phyloP scores from a whole-genome alignment of 2,797 vertebrate genomes.

The Pteropus rufus region DNA sequence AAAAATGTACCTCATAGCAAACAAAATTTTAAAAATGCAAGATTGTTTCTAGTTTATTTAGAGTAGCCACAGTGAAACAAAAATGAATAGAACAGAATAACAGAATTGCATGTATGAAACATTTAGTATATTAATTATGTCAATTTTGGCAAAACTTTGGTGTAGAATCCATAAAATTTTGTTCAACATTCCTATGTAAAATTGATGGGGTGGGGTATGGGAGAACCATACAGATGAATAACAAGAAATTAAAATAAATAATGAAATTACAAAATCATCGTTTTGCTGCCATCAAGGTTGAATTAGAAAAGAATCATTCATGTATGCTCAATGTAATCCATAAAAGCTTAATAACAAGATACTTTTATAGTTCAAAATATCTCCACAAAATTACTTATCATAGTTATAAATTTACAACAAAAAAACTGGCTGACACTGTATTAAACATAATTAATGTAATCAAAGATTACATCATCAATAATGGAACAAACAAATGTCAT shows the following conservation, averaged over 20 bases:
- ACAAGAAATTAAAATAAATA: not conserved
- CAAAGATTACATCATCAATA: not conserved
- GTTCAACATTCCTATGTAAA: not conserved
- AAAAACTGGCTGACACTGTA: not conserved
- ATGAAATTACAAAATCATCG: not conserved
- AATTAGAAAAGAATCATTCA: not conserved
- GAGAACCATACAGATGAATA: not conserved
- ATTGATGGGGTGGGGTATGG: accelerated
- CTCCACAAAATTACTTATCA: not conserved
- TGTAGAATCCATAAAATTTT: not conserved
- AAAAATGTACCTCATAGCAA: no score
- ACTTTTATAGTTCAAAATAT: not conserved
- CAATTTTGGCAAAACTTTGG: no score
- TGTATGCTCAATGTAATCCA: not conserved
- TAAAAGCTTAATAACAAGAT: not conserved
- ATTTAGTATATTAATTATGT: no score
- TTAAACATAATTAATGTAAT: not conserved
- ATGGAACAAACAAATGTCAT: not conserved
- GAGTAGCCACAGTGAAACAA: no score
- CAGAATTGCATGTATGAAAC: no score
- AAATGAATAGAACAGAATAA: no score
- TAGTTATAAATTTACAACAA: not conserved
- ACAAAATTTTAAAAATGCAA: no score
- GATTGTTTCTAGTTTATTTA: no score
- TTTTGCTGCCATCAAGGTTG: not conserved